Base-by-base conservation (phyloP, 2,113 vertebrate species). In the Trematomus loennbergii region DNA sequence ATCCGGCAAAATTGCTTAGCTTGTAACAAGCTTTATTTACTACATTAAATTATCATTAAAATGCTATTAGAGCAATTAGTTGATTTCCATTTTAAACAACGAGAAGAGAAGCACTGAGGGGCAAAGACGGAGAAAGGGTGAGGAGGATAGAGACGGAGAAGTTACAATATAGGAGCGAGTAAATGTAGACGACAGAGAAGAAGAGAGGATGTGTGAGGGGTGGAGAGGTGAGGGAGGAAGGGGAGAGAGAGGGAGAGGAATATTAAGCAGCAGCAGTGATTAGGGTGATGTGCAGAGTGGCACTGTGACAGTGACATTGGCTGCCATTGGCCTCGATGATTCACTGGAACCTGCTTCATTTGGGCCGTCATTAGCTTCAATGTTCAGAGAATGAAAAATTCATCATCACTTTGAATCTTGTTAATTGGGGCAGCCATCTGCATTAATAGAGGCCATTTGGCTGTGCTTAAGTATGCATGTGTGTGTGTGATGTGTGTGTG, bases 1-100 rank as follows among this genome's bases (percentile, higher is more conserved):
- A 90, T 89, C 64, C 72, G 65, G 69, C 63, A 83, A 82, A 85
- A 90, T 87, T 83, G 78, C 75, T 81, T 46, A 54, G 64, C 89
- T 91, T 82, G 84, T 86, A 91, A 90, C 85, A 88, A 89, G 83
- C 82, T 87, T 91, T 91, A 90, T 88, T 90, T 93, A 85, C 86
- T 62, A 87, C 83, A 91, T 92, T 90, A 90, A 89, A 90, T 91
- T 87, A 91, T 81, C 76, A 86, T 93, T 90, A 96, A 97, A 96
- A 96, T 94, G 87, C 93, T 94, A 96, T 97, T 97, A 97, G 95
- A 89, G 94, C 96, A 97, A 97, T 96, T 96, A 96, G 95, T 93
- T 89, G 91, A 89, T 91, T 92, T 91, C 75, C 82, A 84, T 92
- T 92, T 81, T 68, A 72, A 89, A 89, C 81, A 88, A 79, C 83